These are phyloP conservation scores for Mythimna impura DNA, from an alignment of 2,888 invertebrate genomes.

Conservation along the genomic window DNA sequence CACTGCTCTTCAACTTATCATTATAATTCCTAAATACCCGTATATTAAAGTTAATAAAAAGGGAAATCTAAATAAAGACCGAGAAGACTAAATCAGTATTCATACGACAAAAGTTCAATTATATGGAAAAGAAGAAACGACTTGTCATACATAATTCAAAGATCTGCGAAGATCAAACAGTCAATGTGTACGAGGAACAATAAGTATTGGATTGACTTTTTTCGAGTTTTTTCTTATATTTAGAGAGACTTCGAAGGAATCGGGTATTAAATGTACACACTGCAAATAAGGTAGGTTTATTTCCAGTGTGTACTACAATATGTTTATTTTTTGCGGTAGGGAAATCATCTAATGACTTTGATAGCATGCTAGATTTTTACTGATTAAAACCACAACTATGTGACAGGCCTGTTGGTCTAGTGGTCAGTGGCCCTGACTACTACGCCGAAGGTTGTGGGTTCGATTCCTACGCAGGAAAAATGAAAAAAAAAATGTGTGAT, in stretches of 20 bases:
- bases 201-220: slow-evolving; percentile 4
- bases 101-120: slow-evolving; percentile 19
- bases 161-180: slow-evolving; percentile 33
- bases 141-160: slow-evolving; percentile 40
- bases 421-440: no score
- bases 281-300: no score
- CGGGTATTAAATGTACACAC: no score
- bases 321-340: no score
- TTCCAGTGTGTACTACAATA: no score
- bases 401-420: no score
- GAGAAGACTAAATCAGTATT: slow-evolving; percentile 11
- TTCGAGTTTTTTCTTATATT: neutral
- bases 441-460: no score
- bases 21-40: neutral
- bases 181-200: slow-evolving; percentile 16
- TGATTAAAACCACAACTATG: no score
- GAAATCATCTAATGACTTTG: no score
- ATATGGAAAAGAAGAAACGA: neutral
- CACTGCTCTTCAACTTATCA: neutral
- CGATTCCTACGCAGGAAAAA: no score
- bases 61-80: neutral
- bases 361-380: no score
- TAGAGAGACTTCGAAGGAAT: neutral
- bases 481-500: no score
- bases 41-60: neutral